Percentiles rank a stretch among this genome's conserved stretches.
phyloP scores from a whole-genome alignment of 1,140 invertebrate species.

The Microplitis mediator region DNA sequence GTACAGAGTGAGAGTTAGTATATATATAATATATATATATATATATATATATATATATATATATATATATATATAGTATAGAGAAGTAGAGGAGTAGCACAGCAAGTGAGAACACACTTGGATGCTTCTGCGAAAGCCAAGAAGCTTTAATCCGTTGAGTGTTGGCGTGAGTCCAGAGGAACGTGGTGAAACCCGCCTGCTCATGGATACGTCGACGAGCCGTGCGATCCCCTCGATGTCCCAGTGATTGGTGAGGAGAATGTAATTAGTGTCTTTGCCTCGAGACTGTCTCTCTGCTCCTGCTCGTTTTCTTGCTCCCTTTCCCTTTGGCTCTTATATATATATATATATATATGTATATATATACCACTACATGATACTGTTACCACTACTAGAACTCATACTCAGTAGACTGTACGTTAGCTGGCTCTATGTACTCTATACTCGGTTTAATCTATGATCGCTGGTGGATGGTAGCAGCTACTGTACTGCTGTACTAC shows the following conservation, averaged over 20 bases:
- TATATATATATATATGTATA: not conserved
- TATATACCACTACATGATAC: not conserved
- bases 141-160: constrained; percentile 55
- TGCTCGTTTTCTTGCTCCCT: too few relatives aligned
- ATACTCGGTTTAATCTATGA: not conserved
- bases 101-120: not conserved
- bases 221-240: not conserved
- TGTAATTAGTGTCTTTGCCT: constrained; percentile 26
- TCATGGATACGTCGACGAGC: constrained; percentile 17
- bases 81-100: constrained; percentile 8
- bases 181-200: constrained; percentile 26
- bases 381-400: too few relatives aligned
- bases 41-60: not conserved
- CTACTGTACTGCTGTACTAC: not conserved
- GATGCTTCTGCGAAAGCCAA: constrained; percentile 42
- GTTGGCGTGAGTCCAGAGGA: constrained; percentile 52
- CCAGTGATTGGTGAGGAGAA: constrained; percentile 31
- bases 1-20: not conserved
- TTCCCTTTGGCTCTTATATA: not conserved
- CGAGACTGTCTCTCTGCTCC: not conserved
- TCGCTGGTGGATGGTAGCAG: not conserved
- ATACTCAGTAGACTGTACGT: too few relatives aligned
- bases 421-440: too few relatives aligned
- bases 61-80: not conserved
- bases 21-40: not conserved